Conservation (phyloP, 2,888 invertebrate species). For the Metallyticus violacea region DNA sequence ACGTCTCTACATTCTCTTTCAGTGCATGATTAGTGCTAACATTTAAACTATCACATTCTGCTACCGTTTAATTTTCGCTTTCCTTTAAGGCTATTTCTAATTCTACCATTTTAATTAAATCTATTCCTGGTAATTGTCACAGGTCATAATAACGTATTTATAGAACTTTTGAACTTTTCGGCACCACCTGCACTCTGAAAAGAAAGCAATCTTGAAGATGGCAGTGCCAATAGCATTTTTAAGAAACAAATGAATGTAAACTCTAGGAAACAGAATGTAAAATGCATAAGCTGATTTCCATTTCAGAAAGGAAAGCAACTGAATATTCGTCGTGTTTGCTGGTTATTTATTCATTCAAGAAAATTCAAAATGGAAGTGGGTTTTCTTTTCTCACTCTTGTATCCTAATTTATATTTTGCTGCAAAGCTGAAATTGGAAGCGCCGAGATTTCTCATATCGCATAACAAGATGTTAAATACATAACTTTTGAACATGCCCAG, state of each 20-base stretch:
- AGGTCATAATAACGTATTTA: too few species aligned
- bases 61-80: too few species aligned
- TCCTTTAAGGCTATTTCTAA: too few species aligned
- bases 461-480: not conserved
- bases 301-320: not conserved
- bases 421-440: not conserved
- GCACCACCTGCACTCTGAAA: not conserved
- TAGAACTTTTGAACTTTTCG: too few species aligned
- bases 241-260: not conserved
- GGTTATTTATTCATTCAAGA: not conserved
- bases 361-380: not conserved
- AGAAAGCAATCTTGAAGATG: not conserved
- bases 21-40: too few species aligned
- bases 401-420: not conserved
- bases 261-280: not conserved
- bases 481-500: not conserved
- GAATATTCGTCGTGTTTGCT: not conserved
- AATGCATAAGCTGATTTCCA: not conserved
- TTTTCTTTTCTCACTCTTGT: not conserved
- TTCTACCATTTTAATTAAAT: too few species aligned
- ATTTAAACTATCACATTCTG: too few species aligned
- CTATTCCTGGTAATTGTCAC: too few species aligned
- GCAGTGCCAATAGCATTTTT: not conserved
- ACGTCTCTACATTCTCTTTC: too few species aligned
- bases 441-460: not conserved